Evolutionary conservation across 2,888 invertebrate species (phyloP), one percentile per base, ranked within the genome.

Genomic region (Pyrrhia umbra): DNA sequence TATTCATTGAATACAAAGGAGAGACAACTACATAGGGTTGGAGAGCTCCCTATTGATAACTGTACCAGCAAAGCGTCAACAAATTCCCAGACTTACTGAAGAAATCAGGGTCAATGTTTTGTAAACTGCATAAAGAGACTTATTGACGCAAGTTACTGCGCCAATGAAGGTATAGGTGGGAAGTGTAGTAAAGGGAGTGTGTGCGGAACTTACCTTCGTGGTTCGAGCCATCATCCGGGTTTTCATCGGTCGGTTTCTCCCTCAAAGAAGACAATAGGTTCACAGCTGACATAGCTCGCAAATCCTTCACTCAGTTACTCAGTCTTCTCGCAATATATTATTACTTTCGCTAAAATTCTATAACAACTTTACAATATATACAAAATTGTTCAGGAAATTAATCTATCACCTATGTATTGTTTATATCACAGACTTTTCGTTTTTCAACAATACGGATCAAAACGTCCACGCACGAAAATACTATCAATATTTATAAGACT

Each of bases 361-460:
- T 90, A 93, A 92, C 93, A 92, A 91, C 90, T 90, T 87, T 92
- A 93, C 91, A 94, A 90, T 95, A 94, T 94, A 92, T 94, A 95
- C 92, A 93, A 93, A 93, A 92, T 88, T 90, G 88, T 92, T 92
- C 90, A 92, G 90, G 90, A 93, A 93, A 93, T 91, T 93, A 93
- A 85, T 90, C 90, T 95, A 95, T 90, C 91, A 92, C 89, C 92
- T 94, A 95, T 85, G 90, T 94, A 94, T 93, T 95, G 95, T 95
- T 95, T 95, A 95, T 95, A 95, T 95, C 95, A 95, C 95, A 95
- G 95, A 95, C 95, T 95, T 95, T 95, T 95, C 95, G 95, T 95
- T 95, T 95, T 94, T 94, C 93, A 95, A 95, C 95, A 94, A 95
- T 94, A 95, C 93, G 95, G 92, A 93, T 94, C 91, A 95, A 95